These are phyloP conservation scores for Platypus cylindrus DNA, from an alignment of 2,888 invertebrate species.

Conservation along the genomic window DNA sequence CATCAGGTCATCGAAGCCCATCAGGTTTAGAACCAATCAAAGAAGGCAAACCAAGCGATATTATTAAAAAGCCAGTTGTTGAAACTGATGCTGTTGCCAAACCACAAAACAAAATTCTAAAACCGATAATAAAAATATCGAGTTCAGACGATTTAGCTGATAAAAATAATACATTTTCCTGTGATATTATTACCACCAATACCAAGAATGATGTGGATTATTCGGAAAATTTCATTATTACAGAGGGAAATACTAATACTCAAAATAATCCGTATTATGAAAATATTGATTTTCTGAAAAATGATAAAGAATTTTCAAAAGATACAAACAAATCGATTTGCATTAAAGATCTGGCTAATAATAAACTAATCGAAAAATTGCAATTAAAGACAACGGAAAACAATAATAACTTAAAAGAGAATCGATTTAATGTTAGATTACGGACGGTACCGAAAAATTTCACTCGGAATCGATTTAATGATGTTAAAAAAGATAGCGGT, in stretches of 20 bases:
- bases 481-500: conserved; percentile 19
- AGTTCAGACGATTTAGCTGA: conserved; percentile 16
- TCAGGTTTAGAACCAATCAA: conserved; percentile 43
- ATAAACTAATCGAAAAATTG: conserved; percentile 7
- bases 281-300: conserved; percentile 30
- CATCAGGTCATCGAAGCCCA: conserved; percentile 35
- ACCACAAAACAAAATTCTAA: conserved; percentile 18
- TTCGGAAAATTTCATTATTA: neutral
- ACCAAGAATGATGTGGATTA: conserved; percentile 3
- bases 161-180: conserved; percentile 7
- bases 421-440: conserved; percentile 23
- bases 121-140: conserved; percentile 24
- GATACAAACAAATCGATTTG: conserved; percentile 20
- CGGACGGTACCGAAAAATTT: conserved; percentile 33
- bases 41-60: conserved; percentile 34
- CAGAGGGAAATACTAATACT: too few species aligned
- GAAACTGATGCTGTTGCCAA: conserved; percentile 11
- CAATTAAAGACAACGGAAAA: conserved; percentile 3
- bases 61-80: conserved; percentile 6
- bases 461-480: conserved; percentile 29
- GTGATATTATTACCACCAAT: conserved; percentile 8
- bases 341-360: conserved; percentile 18
- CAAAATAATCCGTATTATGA: conserved; percentile 27
- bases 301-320: conserved; percentile 25
- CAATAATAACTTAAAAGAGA: conserved; percentile 22